Evolutionary conservation across 2,888 invertebrate species (phyloP), one percentile per base, ranked within the genome.

Genomic region (Phoenoteleia sp.): DNA sequence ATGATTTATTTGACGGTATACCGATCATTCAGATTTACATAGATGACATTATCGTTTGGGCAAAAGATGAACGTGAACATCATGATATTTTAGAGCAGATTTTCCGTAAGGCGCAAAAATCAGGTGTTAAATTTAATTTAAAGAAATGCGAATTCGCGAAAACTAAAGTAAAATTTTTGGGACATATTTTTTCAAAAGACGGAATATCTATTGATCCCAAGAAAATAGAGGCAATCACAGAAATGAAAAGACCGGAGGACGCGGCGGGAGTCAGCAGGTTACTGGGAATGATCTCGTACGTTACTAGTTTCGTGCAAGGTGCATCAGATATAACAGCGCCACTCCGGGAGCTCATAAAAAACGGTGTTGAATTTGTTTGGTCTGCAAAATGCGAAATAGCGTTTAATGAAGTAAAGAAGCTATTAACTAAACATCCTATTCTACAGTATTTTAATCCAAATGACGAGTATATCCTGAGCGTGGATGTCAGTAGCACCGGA

Each of bases 401-500:
- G 2, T 54, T 54, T 54, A 3, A 27, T 13, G 5, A 3, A 13
- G 1, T 54, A 15, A 54, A 54, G 23, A 7, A 54, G 6, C 9
- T 27, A 1, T 27, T 54, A n/a, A 54, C 27, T 11, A 3, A 13
- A 54, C n/a, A 21, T 62, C 42, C 45, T 5, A 27, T 45, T 17
- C 27, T 64, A 27, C 45, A 45, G n/a, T 64, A 45, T 29, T 64
- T 45, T 27, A 13, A 64, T 45, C 27, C 17, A 5, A 64, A 64
- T 54, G 5, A 9, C 3, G 5, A 23, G 1, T 67, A 39, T 39
- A 86, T 79, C 45, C 49, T 90, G 4, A 87, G 87, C 45, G 88
- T 87, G 11, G 87, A 89, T 84, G 86, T 88, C 4, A 88, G 87
- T 17, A 21, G 82, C 58, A 49, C 42, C 52, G 89, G 87, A 21